These are phyloP conservation scores for Willowsia nigromaculata DNA, from an alignment of 2,888 invertebrate species.

Conservation along the genomic window DNA sequence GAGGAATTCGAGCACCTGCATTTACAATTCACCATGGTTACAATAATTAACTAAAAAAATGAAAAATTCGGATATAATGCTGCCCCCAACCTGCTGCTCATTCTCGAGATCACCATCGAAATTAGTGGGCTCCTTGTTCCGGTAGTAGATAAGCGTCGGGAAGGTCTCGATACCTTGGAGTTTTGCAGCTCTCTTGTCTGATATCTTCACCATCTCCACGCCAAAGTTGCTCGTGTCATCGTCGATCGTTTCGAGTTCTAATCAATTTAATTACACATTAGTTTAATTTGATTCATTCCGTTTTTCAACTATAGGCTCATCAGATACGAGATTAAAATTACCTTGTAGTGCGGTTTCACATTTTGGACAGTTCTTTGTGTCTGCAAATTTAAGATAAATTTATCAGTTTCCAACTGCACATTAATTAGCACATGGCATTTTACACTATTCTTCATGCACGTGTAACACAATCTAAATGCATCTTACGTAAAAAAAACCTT, in stretches of 20 bases:
- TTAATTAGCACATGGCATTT: too few species aligned
- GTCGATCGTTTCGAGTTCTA: conserved; percentile 95
- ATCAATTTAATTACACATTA: conserved; percentile 80
- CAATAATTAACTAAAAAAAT: too few species aligned
- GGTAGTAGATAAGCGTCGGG: conserved; percentile 97
- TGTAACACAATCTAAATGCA: too few species aligned
- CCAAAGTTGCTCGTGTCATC: conserved; percentile 97
- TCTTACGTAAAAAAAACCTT: too few species aligned
- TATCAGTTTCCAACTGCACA: neutral
- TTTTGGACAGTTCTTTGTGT: conserved; percentile 94
- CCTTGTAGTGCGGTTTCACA: conserved; percentile 92
- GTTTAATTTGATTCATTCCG: conserved; percentile 86
- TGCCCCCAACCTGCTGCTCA: conserved; percentile 52
- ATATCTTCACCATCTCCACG: conserved; percentile 96
- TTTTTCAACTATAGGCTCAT: conserved; percentile 95
- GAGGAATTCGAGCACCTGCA: conserved; percentile 90
- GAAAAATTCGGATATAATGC: too few species aligned
- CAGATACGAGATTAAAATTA: too few species aligned
- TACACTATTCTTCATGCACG: too few species aligned
- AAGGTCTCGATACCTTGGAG: conserved; percentile 97
- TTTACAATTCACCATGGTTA: conserved; percentile 69
- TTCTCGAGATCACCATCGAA: conserved; percentile 88
- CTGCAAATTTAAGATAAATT: conserved; percentile 81
- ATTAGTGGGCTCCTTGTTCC: conserved; percentile 97
- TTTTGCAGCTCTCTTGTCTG: conserved; percentile 97